Conservation (phyloP, 2,888 invertebrate genomes). For the Salticus scenicus region DNA sequence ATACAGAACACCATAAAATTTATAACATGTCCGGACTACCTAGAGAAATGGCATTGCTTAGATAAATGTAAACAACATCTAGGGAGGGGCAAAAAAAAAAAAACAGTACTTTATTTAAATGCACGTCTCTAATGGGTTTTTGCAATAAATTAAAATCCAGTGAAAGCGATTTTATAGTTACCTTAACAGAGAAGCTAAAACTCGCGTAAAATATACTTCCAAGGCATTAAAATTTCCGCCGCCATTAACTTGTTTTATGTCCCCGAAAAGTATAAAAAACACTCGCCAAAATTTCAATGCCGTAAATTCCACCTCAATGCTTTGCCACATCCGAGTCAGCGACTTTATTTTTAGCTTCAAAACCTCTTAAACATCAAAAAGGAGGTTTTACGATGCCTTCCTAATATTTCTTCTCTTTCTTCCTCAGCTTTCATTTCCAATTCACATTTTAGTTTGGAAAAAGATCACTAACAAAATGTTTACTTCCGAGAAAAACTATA, state of each 20-base stretch:
- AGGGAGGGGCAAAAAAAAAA: too few relatives aligned
- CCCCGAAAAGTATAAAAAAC: slow-evolving; percentile 12
- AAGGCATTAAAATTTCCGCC: background rate
- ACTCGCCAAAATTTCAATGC: background rate
- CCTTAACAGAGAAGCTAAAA: background rate
- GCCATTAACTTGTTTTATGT: slow-evolving; percentile 15
- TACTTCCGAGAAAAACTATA: too few relatives aligned
- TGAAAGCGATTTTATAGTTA: background rate
- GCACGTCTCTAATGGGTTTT: too few relatives aligned
- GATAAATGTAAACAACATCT: too few relatives aligned
- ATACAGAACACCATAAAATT: too few relatives aligned
- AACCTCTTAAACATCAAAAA: slow-evolving; percentile 4
- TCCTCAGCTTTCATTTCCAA: background rate
- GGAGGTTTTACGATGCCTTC: background rate
- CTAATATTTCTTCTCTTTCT: background rate
- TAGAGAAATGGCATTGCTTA: too few relatives aligned
- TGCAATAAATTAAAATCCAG: background rate
- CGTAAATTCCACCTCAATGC: background rate
- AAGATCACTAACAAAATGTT: too few relatives aligned
- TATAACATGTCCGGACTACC: too few relatives aligned
- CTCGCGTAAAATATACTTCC: background rate
- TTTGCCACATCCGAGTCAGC: background rate
- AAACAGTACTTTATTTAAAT: too few relatives aligned
- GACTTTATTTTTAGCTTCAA: background rate
- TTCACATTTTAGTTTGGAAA: background rate